Percentiles rank a stretch among this genome's conserved stretches.
Evolutionary conservation across 2,888 invertebrate genomes (phyloP).

Genomic region (Euplagia quadripunctaria): DNA sequence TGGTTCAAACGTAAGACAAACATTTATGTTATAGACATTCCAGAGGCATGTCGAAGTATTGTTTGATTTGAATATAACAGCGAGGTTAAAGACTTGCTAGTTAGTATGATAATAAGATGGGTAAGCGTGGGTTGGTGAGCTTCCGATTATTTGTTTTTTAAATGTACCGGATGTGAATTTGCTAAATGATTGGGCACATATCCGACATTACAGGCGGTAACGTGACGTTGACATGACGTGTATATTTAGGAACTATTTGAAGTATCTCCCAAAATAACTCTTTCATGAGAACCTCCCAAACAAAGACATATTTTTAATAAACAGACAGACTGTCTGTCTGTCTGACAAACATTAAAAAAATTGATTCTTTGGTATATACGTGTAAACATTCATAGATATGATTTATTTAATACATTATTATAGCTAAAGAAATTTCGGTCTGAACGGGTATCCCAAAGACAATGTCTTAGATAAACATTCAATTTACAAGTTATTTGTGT

Average conservation of each 20-base stretch:
- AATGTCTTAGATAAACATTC: too few relatives aligned
- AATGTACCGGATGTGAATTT: neutral
- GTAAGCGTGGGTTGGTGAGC: slow-evolving; percentile 6
- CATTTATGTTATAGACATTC: slow-evolving; percentile 9
- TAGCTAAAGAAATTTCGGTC: too few relatives aligned
- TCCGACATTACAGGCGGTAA: neutral
- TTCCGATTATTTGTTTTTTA: slow-evolving; percentile 5
- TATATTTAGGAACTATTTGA: too few relatives aligned
- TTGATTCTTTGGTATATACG: too few relatives aligned
- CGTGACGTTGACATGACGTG: too few relatives aligned
- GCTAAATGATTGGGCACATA: neutral
- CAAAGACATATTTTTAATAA: neutral
- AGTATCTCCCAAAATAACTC: neutral
- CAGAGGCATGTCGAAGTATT: slow-evolving; percentile 3
- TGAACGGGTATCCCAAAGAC: too few relatives aligned
- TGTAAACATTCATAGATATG: too few relatives aligned
- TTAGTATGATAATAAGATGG: slow-evolving; percentile 11
- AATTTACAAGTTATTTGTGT: too few relatives aligned
- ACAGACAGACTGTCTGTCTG: too few relatives aligned
- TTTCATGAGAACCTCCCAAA: neutral
- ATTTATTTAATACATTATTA: too few relatives aligned
- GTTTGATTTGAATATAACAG: neutral
- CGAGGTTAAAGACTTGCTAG: slow-evolving; percentile 7
- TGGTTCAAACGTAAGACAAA: slow-evolving; percentile 15
- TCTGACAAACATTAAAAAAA: too few relatives aligned